Percentiles rank a stretch among this genome's conserved stretches.
Evolutionary conservation across 35 echinoderm and acorn worm species (phyloP).

Genomic region (Amphiura filiformis): DNA sequence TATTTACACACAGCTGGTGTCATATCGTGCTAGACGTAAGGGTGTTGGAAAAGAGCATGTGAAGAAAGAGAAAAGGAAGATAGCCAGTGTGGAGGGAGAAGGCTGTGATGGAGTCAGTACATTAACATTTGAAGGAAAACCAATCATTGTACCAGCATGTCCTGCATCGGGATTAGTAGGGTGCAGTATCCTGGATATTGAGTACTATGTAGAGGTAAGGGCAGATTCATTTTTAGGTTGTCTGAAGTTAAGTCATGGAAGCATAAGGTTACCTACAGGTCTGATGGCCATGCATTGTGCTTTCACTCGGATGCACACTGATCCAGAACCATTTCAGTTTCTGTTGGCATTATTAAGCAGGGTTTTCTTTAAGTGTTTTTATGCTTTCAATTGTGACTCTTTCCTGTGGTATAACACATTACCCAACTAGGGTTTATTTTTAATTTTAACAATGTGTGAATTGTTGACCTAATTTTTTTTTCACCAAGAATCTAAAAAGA

Average conservation of each 20-base stretch:
- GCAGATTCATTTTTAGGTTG: neutral
- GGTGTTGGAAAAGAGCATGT: neutral
- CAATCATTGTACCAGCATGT: neutral
- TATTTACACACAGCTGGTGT: neutral
- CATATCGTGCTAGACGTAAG: neutral
- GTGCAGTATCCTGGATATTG: slow-evolving; percentile 10
- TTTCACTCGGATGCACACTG: neutral
- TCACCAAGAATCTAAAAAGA: too few relatives aligned
- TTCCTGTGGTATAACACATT: too few relatives aligned
- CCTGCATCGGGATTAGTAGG: neutral
- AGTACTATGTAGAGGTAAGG: slow-evolving; percentile 38
- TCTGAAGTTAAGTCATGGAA: neutral
- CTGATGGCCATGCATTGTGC: neutral
- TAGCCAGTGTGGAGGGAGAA: neutral
- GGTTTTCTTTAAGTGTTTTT: neutral
- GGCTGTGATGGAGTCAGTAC: neutral
- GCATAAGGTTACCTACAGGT: neutral
- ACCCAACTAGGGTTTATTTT: too few relatives aligned
- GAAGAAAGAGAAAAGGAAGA: neutral
- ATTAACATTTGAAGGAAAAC: neutral
- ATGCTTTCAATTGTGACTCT: too few relatives aligned
- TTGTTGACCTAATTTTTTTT: too few relatives aligned
- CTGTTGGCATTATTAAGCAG: neutral
- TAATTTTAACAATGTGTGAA: too few relatives aligned
- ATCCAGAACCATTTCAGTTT: neutral